Conservation (phyloP, 2,888 invertebrate genomes). For the Zygothrica quintamaculata region DNA sequence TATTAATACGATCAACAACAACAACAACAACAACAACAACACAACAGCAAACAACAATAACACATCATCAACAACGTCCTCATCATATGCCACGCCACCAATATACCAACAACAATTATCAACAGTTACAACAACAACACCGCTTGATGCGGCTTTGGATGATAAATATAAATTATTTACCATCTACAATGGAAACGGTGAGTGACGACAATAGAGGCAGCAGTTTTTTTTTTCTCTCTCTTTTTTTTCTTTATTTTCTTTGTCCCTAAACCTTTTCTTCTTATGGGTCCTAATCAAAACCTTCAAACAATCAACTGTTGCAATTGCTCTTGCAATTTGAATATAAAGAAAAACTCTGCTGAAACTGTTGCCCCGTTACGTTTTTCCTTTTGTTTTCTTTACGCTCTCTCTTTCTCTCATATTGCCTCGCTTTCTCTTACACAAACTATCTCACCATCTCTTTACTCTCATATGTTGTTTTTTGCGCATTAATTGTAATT, state of each 20-base stretch:
- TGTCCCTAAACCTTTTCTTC: background rate
- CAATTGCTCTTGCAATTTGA: too few relatives aligned
- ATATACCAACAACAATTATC: constrained; percentile 77
- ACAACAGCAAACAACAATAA: constrained; percentile 37
- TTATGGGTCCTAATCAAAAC: too few relatives aligned
- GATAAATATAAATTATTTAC: constrained; percentile 85
- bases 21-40: constrained; percentile 39
- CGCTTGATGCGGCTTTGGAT: constrained; percentile 76
- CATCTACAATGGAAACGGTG: constrained; percentile 85
- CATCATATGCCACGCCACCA: constrained; percentile 73
- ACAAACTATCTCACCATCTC: constrained; percentile 1
- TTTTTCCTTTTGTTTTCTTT: constrained; percentile 5
- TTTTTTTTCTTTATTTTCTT: background rate
- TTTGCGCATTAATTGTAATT: too few relatives aligned
- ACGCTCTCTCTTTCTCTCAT: constrained; percentile 12
- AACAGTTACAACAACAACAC: constrained; percentile 70
- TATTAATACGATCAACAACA: constrained; percentile 49
- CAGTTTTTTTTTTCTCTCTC: background rate
- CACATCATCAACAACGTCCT: constrained; percentile 66
- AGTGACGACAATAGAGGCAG: constrained; percentile 65
- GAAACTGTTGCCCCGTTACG: constrained; percentile 35
- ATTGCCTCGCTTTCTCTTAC: background rate
- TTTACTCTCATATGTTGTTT: constrained; percentile 1
- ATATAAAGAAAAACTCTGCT: constrained; percentile 12
- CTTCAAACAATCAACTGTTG: too few relatives aligned